Conservation (phyloP, 2,797 vertebrate genomes). For the Typhlichthys eigenmanni region DNA sequence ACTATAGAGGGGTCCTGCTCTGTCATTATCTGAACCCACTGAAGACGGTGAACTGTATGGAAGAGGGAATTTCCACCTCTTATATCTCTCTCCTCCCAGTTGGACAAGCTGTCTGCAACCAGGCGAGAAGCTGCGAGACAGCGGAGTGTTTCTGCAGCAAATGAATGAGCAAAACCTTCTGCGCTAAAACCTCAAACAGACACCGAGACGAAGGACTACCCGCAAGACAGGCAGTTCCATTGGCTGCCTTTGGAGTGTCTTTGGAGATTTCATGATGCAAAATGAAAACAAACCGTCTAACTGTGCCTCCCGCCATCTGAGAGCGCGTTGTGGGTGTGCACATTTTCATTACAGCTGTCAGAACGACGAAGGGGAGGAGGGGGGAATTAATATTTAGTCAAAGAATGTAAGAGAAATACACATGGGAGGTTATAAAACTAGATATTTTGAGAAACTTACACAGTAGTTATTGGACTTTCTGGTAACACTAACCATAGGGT, state of each 20-base stretch:
- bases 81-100: conserved; percentile 18
- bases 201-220: conserved; percentile 46
- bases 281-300: conserved; percentile 62
- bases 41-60: conserved; percentile 37
- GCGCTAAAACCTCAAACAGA: conserved; percentile 65
- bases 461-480: conserved; percentile 24
- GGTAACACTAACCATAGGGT: conserved; percentile 14
- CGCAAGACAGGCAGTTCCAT: conserved; percentile 59
- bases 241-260: conserved; percentile 35
- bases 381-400: conserved; percentile 24
- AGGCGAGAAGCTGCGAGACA: conserved; percentile 31
- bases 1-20: conserved; percentile 36
- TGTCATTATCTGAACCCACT: conserved; percentile 60
- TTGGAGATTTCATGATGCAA: conserved; percentile 53
- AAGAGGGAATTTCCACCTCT: conserved; percentile 61
- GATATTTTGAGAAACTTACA: conserved; percentile 21
- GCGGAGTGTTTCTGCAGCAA: conserved; percentile 52
- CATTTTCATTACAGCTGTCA: conserved; percentile 23
- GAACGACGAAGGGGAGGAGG: not conserved
- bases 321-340: not conserved
- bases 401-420: conserved; percentile 30
- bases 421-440: conserved; percentile 21
- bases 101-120: conserved; percentile 11
- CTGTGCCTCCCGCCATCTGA: not conserved
- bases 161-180: conserved; percentile 47